Percentiles rank a stretch among this genome's conserved stretches.
Conservation (phyloP, 2,113 vertebrate genomes). For the Lipophrys pholis region DNA sequence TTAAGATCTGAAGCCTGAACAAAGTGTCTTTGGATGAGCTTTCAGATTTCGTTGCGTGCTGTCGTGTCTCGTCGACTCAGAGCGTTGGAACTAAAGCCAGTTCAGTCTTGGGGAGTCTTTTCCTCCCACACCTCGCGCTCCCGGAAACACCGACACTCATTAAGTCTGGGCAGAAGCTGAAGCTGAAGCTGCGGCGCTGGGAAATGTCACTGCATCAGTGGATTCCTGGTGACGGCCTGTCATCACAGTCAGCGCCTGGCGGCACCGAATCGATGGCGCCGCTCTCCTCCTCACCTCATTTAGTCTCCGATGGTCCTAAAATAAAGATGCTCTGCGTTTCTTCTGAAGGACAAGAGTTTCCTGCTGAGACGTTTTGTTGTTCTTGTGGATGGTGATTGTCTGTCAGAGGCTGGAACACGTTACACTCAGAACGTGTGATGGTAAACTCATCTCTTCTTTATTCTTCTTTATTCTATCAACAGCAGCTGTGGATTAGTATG, state of each 20-base stretch:
- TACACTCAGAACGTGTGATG: no score
- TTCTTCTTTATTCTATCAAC: no score
- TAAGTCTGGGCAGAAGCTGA: constrained; percentile 50
- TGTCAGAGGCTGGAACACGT: no score
- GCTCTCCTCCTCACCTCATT: constrained; percentile 29
- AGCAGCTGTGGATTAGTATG: no score
- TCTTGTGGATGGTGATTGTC: no score
- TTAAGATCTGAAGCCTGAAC: not conserved
- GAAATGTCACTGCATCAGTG: constrained; percentile 45
- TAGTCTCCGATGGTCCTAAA: constrained; percentile 22
- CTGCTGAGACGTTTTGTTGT: not conserved
- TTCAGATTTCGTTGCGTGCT: not conserved
- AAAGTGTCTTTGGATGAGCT: not conserved
- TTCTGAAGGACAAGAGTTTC: constrained; percentile 28
- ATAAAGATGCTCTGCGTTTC: constrained; percentile 4
- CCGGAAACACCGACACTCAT: constrained; percentile 32
- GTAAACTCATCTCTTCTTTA: no score
- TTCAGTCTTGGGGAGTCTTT: constrained; percentile 15
- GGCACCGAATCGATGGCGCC: constrained; percentile 43
- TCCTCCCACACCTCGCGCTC: constrained; percentile 24
- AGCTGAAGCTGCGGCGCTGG: constrained; percentile 23
- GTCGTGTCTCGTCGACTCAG: not conserved
- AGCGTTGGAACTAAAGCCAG: constrained; percentile 2
- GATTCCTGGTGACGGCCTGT: constrained; percentile 45
- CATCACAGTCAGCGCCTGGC: constrained; percentile 45